A percentile compares a stretch with the other conserved stretches of the same genome.
Conservation (phyloP, 2,888 invertebrate genomes). For the Morpho deidamia region DNA sequence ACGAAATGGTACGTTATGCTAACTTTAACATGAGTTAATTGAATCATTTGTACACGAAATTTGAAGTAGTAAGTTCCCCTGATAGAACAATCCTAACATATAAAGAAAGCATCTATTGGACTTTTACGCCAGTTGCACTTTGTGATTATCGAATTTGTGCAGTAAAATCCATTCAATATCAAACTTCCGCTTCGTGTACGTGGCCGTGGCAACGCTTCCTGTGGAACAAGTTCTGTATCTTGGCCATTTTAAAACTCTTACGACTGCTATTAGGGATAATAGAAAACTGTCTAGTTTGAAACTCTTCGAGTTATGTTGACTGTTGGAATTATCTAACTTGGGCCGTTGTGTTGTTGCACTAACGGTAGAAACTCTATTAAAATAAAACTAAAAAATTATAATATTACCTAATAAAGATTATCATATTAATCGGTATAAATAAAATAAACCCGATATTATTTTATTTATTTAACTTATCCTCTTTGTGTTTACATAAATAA, state of each 20-base stretch:
- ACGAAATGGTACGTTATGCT: no score
- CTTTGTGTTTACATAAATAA: not conserved
- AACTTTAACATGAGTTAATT: no score
- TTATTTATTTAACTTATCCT: no score
- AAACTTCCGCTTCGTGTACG: constrained; percentile 57
- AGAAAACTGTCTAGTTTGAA: constrained; percentile 64
- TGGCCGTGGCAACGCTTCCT: constrained; percentile 61
- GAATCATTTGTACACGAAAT: no score
- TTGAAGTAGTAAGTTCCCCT: no score
- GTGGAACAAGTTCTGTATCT: constrained; percentile 65
- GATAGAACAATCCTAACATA: no score
- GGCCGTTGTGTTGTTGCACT: constrained; percentile 42
- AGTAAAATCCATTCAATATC: constrained; percentile 67
- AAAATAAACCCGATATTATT: no score
- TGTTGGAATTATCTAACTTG: constrained; percentile 66
- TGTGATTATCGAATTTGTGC: constrained; percentile 58
- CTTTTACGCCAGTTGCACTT: constrained; percentile 38
- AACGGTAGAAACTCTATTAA: no score
- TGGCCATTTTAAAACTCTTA: constrained; percentile 74
- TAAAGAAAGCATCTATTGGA: not conserved
- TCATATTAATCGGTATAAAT: no score
- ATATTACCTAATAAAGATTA: not conserved
- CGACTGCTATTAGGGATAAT: constrained; percentile 74
- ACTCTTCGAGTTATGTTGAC: constrained; percentile 66
- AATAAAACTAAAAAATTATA: no score